Conservation (phyloP, 64 coral and sea anemone species). For the Montipora capricornis region DNA sequence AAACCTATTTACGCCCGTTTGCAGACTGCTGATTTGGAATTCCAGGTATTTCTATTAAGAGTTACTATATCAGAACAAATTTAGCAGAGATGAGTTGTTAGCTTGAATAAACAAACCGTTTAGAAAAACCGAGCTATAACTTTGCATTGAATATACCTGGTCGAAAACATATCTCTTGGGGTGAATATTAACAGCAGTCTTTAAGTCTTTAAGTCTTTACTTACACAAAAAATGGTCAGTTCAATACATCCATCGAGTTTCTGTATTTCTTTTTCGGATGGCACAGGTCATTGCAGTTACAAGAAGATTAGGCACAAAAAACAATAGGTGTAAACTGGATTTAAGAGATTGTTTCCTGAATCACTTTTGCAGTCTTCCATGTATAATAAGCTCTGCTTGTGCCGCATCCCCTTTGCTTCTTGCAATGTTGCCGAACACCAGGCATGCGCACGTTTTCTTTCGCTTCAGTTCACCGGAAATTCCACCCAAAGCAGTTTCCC, state of each 20-base stretch:
- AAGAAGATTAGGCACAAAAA: slow-evolving; percentile 15
- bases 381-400: background rate
- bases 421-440: background rate
- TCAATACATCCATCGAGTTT: background rate
- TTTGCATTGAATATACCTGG: background rate
- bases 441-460: background rate
- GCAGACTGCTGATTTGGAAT: background rate
- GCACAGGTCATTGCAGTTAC: background rate
- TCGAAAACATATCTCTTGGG: background rate
- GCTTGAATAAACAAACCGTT: background rate
- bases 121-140: background rate
- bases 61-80: background rate
- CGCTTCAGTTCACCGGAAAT: background rate
- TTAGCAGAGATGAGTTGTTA: background rate
- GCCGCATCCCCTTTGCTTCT: background rate
- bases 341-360: slow-evolving; percentile 4
- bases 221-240: background rate
- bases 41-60: no score
- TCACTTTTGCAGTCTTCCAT: background rate
- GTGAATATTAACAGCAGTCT: no score
- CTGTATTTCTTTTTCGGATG: no score
- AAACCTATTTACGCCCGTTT: no score
- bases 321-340: slow-evolving; percentile 32
- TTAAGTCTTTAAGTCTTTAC: no score
- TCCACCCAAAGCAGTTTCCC: slow-evolving; percentile 34